Conservation (phyloP, 1,140 invertebrate species). For the Philotrypesis tridentata region DNA sequence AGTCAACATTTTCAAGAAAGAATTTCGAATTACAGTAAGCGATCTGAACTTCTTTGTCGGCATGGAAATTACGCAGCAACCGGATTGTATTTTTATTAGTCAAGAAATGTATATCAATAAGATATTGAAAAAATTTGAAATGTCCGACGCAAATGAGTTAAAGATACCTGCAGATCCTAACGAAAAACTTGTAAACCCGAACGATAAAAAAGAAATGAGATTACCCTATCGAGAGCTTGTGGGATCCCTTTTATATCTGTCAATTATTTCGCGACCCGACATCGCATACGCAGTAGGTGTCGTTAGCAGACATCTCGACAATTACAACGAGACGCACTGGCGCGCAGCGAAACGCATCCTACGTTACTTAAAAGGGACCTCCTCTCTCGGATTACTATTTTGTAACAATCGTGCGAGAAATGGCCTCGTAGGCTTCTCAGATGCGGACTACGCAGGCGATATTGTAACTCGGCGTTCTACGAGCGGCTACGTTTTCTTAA, state of each 20-base stretch:
- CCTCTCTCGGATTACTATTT: slow-evolving; percentile 15
- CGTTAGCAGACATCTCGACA: neutral
- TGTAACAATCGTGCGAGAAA: neutral
- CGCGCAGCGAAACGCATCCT: slow-evolving; percentile 52
- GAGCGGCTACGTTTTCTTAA: slow-evolving; percentile 31
- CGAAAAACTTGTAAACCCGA: slow-evolving; percentile 40
- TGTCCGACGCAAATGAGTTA: slow-evolving; percentile 23
- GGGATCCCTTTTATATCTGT: slow-evolving; percentile 44
- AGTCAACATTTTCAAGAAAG: slow-evolving; percentile 19
- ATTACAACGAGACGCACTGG: slow-evolving; percentile 34
- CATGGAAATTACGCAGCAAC: slow-evolving; percentile 39
- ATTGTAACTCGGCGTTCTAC: slow-evolving; percentile 31
- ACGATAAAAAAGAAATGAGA: no score
- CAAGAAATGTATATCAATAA: slow-evolving; percentile 38
- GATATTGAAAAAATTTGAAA: slow-evolving; percentile 42
- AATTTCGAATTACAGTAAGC: slow-evolving; percentile 43
- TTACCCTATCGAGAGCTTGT: slow-evolving; percentile 52
- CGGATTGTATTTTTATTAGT: slow-evolving; percentile 2
- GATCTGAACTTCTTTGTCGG: slow-evolving; percentile 40
- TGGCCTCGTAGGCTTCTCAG: slow-evolving; percentile 19
- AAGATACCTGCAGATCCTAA: slow-evolving; percentile 40
- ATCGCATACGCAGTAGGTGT: slow-evolving; percentile 36
- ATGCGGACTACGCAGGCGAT: slow-evolving; percentile 41
- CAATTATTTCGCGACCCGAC: slow-evolving; percentile 46
- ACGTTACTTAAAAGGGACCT: slow-evolving; percentile 38